Evolutionary conservation across 2,888 invertebrate genomes (phyloP).

Genomic region (Zootermopsis nevadensis): DNA sequence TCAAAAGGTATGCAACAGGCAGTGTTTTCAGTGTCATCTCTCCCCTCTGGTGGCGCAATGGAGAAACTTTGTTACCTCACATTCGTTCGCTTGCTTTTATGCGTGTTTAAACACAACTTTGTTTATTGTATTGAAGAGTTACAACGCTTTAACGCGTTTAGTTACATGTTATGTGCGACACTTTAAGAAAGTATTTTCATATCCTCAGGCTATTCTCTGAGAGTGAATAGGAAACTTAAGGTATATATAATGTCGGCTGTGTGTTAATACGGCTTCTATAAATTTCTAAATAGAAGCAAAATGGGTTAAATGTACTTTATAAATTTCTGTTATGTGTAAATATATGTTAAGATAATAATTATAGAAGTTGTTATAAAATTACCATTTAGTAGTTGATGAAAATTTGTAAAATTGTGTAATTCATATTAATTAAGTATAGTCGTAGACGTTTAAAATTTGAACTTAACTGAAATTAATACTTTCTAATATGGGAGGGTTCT

Average conservation of each 20-base stretch:
- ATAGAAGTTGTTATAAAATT: too few species aligned
- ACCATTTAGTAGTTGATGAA: too few species aligned
- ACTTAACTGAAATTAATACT: too few species aligned
- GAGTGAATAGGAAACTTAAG: background rate
- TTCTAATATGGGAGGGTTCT: too few species aligned
- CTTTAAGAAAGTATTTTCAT: background rate
- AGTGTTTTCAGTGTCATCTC: background rate
- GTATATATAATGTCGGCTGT: background rate
- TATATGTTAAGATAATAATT: background rate
- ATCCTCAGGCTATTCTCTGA: background rate
- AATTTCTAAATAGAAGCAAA: background rate
- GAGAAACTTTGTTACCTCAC: background rate
- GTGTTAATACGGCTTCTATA: background rate
- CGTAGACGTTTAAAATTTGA: too few species aligned
- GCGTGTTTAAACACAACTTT: background rate
- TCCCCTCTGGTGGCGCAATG: background rate
- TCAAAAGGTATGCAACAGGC: background rate
- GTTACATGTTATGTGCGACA: background rate
- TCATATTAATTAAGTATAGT: too few species aligned
- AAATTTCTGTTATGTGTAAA: background rate
- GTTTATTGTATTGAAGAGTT: constrained; percentile 15
- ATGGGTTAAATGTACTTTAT: background rate
- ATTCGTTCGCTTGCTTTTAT: background rate
- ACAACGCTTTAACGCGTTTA: background rate
- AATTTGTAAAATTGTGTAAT: too few species aligned